These are phyloP conservation scores for Sminthopsis crassicaudata DNA, from an alignment of 2,113 vertebrate genomes.

Conservation along the genomic window DNA sequence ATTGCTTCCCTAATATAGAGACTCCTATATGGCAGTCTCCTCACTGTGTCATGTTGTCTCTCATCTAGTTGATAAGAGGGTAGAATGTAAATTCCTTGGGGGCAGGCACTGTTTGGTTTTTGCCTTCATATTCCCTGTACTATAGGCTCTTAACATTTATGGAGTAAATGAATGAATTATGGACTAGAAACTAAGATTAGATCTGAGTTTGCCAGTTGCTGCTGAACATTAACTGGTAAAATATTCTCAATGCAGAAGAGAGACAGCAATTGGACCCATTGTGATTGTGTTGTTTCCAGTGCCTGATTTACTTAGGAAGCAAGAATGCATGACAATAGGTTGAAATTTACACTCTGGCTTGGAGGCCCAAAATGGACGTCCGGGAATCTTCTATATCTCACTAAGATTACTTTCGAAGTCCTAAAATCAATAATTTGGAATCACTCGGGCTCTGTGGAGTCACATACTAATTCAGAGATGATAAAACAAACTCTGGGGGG, in stretches of 20 bases:
- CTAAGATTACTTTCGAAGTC: constrained; percentile 63
- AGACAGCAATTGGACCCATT: constrained; percentile 13
- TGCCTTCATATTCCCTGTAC: not conserved
- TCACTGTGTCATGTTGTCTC: not conserved
- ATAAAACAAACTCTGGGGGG: constrained; percentile 52
- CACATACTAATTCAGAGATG: constrained; percentile 49
- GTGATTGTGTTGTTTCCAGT: constrained; percentile 41
- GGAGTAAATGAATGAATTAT: not conserved
- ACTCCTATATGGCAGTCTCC: not conserved
- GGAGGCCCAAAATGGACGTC: constrained; percentile 53
- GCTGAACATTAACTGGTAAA: constrained; percentile 21
- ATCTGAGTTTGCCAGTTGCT: not conserved
- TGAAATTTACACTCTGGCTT: constrained; percentile 43
- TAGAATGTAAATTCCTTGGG: not conserved
- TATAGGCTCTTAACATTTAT: not conserved
- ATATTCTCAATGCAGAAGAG: constrained; percentile 30
- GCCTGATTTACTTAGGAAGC: constrained; percentile 18
- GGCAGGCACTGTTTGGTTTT: not conserved
- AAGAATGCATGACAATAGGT: constrained; percentile 21
- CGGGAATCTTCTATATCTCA: constrained; percentile 58
- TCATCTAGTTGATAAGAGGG: not conserved
- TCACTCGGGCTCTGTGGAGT: constrained; percentile 56
- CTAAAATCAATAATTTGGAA: constrained; percentile 72
- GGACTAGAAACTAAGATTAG: not conserved
- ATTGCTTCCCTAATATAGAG: not conserved